A percentile compares a stretch with the other conserved stretches of the same genome.
phyloP scores from a whole-genome alignment of 2,888 invertebrate species.

The Diplazon laetatorius region DNA sequence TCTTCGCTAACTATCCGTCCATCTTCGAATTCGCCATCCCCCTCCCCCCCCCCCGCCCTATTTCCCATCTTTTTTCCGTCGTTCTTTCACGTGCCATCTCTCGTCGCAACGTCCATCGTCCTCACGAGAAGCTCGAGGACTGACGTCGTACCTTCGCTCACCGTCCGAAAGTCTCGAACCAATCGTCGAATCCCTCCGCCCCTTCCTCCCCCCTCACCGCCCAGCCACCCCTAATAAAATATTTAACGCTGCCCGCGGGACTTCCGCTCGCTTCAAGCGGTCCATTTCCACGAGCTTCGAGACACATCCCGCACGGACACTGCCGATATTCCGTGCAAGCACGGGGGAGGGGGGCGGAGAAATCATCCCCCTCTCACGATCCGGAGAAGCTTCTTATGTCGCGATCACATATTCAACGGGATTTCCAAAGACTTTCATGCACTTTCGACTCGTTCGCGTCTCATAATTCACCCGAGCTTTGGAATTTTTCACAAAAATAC shows the following conservation, averaged over 20 bases:
- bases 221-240: too few relatives aligned
- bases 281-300: conserved; percentile 52
- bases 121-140: conserved; percentile 52
- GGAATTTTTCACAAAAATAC: too few relatives aligned
- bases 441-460: conserved; percentile 26
- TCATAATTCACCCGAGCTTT: conserved; percentile 54
- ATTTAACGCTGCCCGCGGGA: conserved; percentile 77
- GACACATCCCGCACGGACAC: conserved; percentile 31
- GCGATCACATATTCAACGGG: conserved; percentile 72
- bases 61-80: conserved; percentile 50
- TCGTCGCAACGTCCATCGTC: conserved; percentile 45
- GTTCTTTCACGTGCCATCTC: conserved; percentile 49
- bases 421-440: conserved; percentile 36
- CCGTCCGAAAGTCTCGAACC: conserved; percentile 76
- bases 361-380: conserved; percentile 33
- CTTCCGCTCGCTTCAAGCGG: conserved; percentile 72
- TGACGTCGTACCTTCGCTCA: conserved; percentile 67
- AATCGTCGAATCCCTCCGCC: conserved; percentile 81
- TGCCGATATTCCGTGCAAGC: too few relatives aligned
- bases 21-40: conserved; percentile 57
- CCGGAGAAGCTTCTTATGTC: conserved; percentile 74
- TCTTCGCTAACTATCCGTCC: conserved; percentile 72
- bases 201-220: too few relatives aligned
- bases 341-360: too few relatives aligned
- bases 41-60: too few relatives aligned